Percentiles rank a stretch among this genome's conserved stretches.
These are phyloP conservation scores for Oreochromis aureus DNA, from an alignment of 2,113 vertebrate species.

Conservation along the genomic window DNA sequence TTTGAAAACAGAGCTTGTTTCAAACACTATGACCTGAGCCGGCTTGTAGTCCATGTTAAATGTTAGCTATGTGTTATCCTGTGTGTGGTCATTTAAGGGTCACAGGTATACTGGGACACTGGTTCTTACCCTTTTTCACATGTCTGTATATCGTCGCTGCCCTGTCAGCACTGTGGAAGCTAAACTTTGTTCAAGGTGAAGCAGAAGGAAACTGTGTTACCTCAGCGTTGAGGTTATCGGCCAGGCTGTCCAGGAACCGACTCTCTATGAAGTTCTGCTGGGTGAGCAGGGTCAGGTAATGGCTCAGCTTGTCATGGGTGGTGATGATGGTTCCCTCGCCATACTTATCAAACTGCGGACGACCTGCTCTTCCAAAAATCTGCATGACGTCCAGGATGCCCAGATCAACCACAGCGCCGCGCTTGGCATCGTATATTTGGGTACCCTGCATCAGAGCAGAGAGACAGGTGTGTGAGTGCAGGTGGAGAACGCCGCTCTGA, in stretches of 20 bases:
- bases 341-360: conserved; percentile 95
- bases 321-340: conserved; percentile 97
- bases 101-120: neutral
- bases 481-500: neutral
- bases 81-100: neutral
- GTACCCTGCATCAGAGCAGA: conserved; percentile 80
- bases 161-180: accelerated
- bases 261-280: conserved; percentile 99
- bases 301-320: conserved; percentile 94
- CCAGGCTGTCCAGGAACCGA: conserved; percentile 90
- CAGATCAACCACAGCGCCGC: conserved; percentile 93
- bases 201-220: conserved; percentile 46
- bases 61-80: neutral
- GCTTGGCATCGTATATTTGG: conserved; percentile 97
- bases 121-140: neutral
- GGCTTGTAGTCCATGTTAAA: neutral
- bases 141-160: neutral
- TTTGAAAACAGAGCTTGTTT: neutral
- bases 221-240: conserved; percentile 97
- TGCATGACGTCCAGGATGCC: conserved; percentile 99
- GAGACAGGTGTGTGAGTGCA: neutral
- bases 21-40: neutral
- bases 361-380: conserved; percentile 95
- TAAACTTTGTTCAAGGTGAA: neutral
- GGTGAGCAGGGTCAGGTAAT: conserved; percentile 94